Evolutionary conservation across 2,888 invertebrate genomes (phyloP), one percentile per base, ranked within the genome.

Genomic region (Thereva unica): DNA sequence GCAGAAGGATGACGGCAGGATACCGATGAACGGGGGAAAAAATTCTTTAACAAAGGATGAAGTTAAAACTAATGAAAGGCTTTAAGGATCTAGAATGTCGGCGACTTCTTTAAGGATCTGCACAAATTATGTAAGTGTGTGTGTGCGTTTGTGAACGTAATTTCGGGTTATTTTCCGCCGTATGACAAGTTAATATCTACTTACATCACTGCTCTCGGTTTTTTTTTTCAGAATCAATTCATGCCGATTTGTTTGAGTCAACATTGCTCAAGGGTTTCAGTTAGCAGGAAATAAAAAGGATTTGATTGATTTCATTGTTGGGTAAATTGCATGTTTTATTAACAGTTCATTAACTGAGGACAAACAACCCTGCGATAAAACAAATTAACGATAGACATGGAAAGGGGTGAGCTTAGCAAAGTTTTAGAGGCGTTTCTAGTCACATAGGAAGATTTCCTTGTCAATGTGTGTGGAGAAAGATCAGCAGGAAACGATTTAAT

Each of bases 61-160:
- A 68, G 68, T 68, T 68, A 66, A 68, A 47, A 47, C 64, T 67
- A 68, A 68, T 68, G 68, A 68, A 68, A 68, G 66, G 68, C 68
- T 68, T 68, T 56, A 54, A 49, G 37, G 59, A 49, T 50, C 59
- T 12, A 8, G 54, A 54, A 66, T 63, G 64, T 56, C 63, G 61
- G 59, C 64, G 68, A 65, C 63, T 68, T 47, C 53, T 64, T 68
- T 47, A 52, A 64, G 55, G 63, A 65, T 40, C n/a, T 23, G 23
- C 23, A 23, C 23, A 23, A 23, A 23, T 65, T 10, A 10, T 57
- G 53, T 8, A 40, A 45, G 23, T 37, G 47, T 53, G 59, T 53
- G 52, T 55, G 67, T 55, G 52, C 65, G 53, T 64, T 64, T 68
- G 64, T 64, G 57, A 41, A 44, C 59, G 59, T 68, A 68, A 68